Conservation (phyloP, 2,113 vertebrate species). For the Paramisgurnus dabryanus region DNA sequence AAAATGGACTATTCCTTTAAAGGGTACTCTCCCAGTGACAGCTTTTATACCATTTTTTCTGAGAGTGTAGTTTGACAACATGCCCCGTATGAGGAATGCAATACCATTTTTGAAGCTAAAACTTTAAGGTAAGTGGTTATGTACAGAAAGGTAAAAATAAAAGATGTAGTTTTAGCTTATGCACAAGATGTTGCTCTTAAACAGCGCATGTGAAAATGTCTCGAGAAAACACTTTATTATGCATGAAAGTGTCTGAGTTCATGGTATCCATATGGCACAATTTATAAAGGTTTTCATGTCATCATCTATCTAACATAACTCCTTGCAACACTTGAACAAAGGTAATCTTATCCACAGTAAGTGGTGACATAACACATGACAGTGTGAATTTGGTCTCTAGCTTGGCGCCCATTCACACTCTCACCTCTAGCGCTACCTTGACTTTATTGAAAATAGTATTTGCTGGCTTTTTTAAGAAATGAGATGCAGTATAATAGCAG, state of each 20-base stretch:
- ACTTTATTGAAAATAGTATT: neutral
- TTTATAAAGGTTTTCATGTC: neutral
- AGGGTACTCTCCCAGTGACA: too few relatives aligned
- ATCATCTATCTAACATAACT: neutral
- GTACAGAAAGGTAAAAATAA: neutral
- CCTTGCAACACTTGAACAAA: slow-evolving; percentile 5
- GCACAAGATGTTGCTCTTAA: neutral
- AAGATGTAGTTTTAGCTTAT: neutral
- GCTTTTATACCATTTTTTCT: too few relatives aligned
- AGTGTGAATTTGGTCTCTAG: slow-evolving; percentile 6
- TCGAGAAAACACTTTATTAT: neutral
- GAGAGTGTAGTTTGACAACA: too few relatives aligned
- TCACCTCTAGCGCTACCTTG: slow-evolving; percentile 4
- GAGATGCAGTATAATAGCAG: neutral
- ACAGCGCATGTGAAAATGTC: neutral
- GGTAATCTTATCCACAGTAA: neutral
- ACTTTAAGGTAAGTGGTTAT: too few relatives aligned
- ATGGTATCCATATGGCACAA: neutral
- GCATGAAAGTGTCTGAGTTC: neutral
- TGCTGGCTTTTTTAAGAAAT: neutral
- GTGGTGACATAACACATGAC: neutral
- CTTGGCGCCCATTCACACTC: neutral
- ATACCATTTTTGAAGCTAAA: too few relatives aligned
- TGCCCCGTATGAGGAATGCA: too few relatives aligned
- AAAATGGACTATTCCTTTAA: too few relatives aligned